Percentiles rank a stretch among this genome's conserved stretches.
phyloP scores from a whole-genome alignment of 53 echinoderm and acorn worm genomes.

The Hippasteria phrygiana region DNA sequence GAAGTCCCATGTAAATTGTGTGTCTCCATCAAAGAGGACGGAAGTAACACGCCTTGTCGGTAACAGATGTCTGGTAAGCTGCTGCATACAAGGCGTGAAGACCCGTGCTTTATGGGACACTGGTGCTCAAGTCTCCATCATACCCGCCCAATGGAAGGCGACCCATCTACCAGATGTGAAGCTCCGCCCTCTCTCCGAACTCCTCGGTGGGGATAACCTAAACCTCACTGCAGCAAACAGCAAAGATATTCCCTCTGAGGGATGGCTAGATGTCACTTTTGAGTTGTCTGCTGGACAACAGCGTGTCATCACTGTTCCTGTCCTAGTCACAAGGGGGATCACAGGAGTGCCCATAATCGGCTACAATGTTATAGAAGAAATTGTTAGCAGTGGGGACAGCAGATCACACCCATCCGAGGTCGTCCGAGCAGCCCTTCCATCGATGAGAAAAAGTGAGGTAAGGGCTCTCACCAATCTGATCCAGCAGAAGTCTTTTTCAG shows the following conservation, averaged over 20 bases:
- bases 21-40: background rate
- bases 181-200: slow-evolving; percentile 8
- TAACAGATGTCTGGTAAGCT: slow-evolving; percentile 23
- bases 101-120: slow-evolving; percentile 59
- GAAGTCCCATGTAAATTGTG: background rate
- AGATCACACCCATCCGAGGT: too few species aligned
- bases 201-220: slow-evolving; percentile 5
- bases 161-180: background rate
- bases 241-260: slow-evolving; percentile 43
- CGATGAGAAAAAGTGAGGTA: too few species aligned
- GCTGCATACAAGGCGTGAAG: background rate
- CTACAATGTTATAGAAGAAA: too few species aligned
- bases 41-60: slow-evolving; percentile 38
- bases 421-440: too few species aligned
- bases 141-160: slow-evolving; percentile 28
- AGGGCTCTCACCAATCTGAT: too few species aligned
- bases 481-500: too few species aligned
- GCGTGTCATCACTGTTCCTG: slow-evolving; percentile 21
- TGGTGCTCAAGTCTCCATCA: slow-evolving; percentile 58
- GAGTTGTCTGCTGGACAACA: background rate
- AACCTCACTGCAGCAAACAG: slow-evolving; percentile 58
- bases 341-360: too few species aligned
- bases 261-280: slow-evolving; percentile 59
- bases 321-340: too few species aligned
- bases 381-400: too few species aligned